Percentiles rank a stretch among this genome's conserved stretches.
phyloP scores from a whole-genome alignment of 2,113 vertebrate species.

The Strix uralensis region DNA sequence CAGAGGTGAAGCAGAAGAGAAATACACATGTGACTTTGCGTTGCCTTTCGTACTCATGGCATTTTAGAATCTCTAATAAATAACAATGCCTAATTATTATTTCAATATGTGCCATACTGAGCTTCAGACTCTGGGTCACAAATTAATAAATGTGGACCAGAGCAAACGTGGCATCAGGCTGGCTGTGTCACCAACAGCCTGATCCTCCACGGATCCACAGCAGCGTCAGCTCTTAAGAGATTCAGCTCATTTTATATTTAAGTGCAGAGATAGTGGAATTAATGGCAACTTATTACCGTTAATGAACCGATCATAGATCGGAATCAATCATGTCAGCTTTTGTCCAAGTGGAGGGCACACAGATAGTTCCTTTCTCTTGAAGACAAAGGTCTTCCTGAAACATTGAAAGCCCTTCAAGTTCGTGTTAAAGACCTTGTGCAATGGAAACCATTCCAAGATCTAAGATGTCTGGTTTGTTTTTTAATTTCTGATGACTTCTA shows the following conservation, averaged over 20 bases:
- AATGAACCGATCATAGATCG: background rate
- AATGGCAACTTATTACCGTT: slow-evolving; percentile 31
- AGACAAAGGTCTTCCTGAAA: slow-evolving; percentile 18
- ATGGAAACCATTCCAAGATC: background rate
- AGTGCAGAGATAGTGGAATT: slow-evolving; percentile 33
- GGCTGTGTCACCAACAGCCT: background rate
- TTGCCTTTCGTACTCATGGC: background rate
- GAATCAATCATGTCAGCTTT: slow-evolving; percentile 33
- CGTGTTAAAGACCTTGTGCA: background rate
- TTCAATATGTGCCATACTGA: background rate
- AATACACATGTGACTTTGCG: accelerated
- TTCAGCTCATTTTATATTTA: background rate
- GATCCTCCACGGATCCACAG: background rate
- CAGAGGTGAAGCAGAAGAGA: background rate
- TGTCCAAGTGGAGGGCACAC: background rate
- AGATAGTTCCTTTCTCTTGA: background rate
- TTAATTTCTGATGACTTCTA: background rate
- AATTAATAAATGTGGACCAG: background rate
- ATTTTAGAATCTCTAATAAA: background rate
- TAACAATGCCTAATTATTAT: background rate
- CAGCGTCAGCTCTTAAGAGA: background rate
- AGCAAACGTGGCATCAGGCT: background rate
- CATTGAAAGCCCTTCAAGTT: background rate
- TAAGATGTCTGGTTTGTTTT: background rate
- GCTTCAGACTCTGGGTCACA: background rate